These are phyloP conservation scores for Pseudomyrmex cubaensis DNA, from an alignment of 1,140 invertebrate species.

Conservation along the genomic window DNA sequence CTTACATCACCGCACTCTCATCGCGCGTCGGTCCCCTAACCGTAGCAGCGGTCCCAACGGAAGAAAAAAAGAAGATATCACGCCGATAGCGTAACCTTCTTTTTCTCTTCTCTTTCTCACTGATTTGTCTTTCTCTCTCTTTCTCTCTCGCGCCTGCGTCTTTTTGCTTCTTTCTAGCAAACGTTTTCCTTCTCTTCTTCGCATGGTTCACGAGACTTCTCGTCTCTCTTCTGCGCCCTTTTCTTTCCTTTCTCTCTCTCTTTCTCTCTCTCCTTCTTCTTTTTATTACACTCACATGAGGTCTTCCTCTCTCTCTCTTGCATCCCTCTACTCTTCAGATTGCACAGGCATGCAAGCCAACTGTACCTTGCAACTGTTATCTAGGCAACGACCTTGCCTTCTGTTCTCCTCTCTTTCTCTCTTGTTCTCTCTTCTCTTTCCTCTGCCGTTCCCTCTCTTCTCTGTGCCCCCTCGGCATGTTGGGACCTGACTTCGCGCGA, in stretches of 20 bases:
- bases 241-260: slow-evolving; percentile 1
- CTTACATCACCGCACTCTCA: slow-evolving; percentile 67
- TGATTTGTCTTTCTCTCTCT: not conserved
- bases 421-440: slow-evolving; percentile 5
- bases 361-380: slow-evolving; percentile 82
- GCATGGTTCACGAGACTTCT: slow-evolving; percentile 4
- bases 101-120: not conserved
- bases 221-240: not conserved
- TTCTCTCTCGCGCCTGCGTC: not conserved
- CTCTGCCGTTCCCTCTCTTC: slow-evolving; percentile 19
- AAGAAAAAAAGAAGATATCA: slow-evolving; percentile 68
- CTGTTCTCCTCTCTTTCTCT: slow-evolving; percentile 16
- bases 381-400: slow-evolving; percentile 81
- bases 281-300: not conserved
- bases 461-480: slow-evolving; percentile 27
- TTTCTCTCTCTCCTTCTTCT: not conserved
- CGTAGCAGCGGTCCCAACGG: slow-evolving; percentile 30
- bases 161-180: slow-evolving; percentile 33
- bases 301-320: slow-evolving; percentile 28
- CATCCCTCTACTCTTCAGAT: slow-evolving; percentile 38
- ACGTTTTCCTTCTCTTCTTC: slow-evolving; percentile 13
- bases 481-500: slow-evolving; percentile 18
- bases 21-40: slow-evolving; percentile 57
- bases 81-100: slow-evolving; percentile 63
- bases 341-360: slow-evolving; percentile 73